These are phyloP conservation scores for rat (Rattus norvegicus) DNA, from an alignment of 2,113 vertebrate genomes.

Conservation along the genomic window GRCr8 NC_086023.1:96084001-96084500, in stretches of 20 bases:
- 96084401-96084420: background rate
- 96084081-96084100: constrained; percentile 15
- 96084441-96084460: background rate
- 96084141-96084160: constrained; percentile 22
- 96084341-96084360: background rate
- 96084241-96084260: background rate
- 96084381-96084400: background rate
- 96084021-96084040: constrained; percentile 45
- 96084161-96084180: constrained; percentile 54
- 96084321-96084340: background rate
- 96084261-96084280: constrained; percentile 25
- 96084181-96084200: constrained; percentile 49
- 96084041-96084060: constrained; percentile 49
- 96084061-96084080: constrained; percentile 51
- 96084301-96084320: constrained; percentile 34
- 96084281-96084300: constrained; percentile 9
- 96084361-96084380: background rate
- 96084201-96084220: constrained; percentile 60
- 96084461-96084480: background rate
- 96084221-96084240: background rate
- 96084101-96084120: constrained; percentile 14
- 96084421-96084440: background rate
- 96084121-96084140: constrained; percentile 48
- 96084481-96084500: background rate
- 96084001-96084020: background rate